Base-by-base conservation (phyloP, 2,797 vertebrate species). In the Neosalanx taihuensis region DNA sequence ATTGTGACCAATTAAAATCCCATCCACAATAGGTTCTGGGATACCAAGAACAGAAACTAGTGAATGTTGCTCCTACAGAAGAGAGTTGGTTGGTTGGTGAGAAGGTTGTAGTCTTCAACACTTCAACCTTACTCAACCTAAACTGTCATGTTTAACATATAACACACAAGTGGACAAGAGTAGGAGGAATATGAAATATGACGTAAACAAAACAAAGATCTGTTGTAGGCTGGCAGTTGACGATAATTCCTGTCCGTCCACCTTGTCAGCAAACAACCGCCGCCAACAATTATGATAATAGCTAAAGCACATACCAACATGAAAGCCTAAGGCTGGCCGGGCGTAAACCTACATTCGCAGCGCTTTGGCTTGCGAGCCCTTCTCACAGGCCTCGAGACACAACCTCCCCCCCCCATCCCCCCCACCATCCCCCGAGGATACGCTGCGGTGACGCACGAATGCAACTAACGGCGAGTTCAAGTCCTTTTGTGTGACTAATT, bases 301-400 rank as follows among this genome's bases (percentile, higher is more conserved):
- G 41, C 7, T 46, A 46, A 46, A 46, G 23, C 41, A 13, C 41
- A 2, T 56, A 7, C 51, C 30, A 1, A 67, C 30, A 6, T 6
- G 20, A 69, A 69, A 5, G 35, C 56, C 10, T 18, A 59, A 37
- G 31, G 18, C 58, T 37, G 31, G 31, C 12, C 67, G 56, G 23
- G n/a, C 31, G 53, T 37, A 69, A 58, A 53, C 67, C 33, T 41
- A 35, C 53, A 59, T 83, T 83, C 78, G 67, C 78, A 78, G 76
- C 78, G 83, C 2, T 5, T 13, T 17, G 67, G 10, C 56, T 59
- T 31, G 10, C 31, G n/a, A 15, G 67, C 67, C 67, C 53, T 59
- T 59, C 41, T 23, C 13, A 53, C 7, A 35, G 56, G 56, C 9
- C n/a, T 26, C 12, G 3, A 33, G 67, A 58, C 12, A 57, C 33